These are phyloP conservation scores for Gasterosteus aculeatus DNA, from an alignment of 2,113 vertebrate genomes.

Conservation along the genomic window DNA sequence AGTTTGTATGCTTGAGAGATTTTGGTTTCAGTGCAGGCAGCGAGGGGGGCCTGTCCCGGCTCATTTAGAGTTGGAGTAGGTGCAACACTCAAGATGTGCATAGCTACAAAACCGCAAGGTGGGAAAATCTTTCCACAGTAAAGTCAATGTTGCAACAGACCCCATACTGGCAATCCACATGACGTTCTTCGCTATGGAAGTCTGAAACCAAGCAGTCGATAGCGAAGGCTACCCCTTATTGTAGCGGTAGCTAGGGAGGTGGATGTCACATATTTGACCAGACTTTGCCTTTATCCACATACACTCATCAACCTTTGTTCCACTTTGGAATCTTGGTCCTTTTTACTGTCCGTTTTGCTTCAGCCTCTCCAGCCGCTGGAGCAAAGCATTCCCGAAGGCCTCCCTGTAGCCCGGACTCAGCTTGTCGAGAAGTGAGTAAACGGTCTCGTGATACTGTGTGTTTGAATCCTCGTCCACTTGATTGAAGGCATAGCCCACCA, in stretches of 20 bases:
- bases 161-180: slow-evolving; percentile 33
- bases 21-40: slow-evolving; percentile 22
- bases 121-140: slow-evolving; percentile 42
- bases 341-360: slow-evolving; percentile 88
- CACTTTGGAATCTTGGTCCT: slow-evolving; percentile 42
- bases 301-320: slow-evolving; percentile 24
- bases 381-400: slow-evolving; percentile 94
- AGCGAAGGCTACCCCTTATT: too few species aligned
- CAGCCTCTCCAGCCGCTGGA: slow-evolving; percentile 92
- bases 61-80: slow-evolving; percentile 5
- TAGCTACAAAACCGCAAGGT: slow-evolving; percentile 12
- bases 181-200: slow-evolving; percentile 45
- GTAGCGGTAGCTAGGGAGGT: slow-evolving; percentile 35
- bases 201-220: slow-evolving; percentile 37
- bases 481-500: slow-evolving; percentile 93
- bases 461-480: slow-evolving; percentile 86
- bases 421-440: slow-evolving; percentile 94
- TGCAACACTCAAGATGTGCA: slow-evolving; percentile 17
- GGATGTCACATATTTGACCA: slow-evolving; percentile 29
- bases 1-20: slow-evolving; percentile 26
- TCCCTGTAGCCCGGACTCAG: slow-evolving; percentile 97
- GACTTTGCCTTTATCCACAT: slow-evolving; percentile 43
- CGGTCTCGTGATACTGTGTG: slow-evolving; percentile 93
- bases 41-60: neutral
- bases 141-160: slow-evolving; percentile 49